Conservation (phyloP, 2,888 invertebrate genomes). For the Drosophila pseudotakahashii region DNA sequence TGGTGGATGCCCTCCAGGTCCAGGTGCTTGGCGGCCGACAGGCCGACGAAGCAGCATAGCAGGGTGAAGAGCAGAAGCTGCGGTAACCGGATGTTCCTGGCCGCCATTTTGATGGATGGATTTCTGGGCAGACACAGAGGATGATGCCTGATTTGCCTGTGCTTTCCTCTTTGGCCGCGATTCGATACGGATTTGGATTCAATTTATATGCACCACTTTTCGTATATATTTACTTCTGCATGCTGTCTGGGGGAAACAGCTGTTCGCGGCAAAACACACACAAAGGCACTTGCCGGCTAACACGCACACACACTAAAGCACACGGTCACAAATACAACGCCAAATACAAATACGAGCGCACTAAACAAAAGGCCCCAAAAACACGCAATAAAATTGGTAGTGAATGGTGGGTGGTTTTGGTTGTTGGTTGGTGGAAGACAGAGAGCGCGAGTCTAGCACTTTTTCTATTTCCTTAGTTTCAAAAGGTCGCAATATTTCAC, state of each 20-base stretch:
- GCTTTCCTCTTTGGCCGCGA: slow-evolving; percentile 6
- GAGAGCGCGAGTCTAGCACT: slow-evolving; percentile 48
- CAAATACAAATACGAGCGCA: slow-evolving; percentile 19
- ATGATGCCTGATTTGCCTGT: slow-evolving; percentile 13
- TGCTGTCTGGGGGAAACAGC: slow-evolving; percentile 65
- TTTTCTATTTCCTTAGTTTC: slow-evolving; percentile 40
- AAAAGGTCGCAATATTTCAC: slow-evolving; percentile 6
- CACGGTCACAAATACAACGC: slow-evolving; percentile 2
- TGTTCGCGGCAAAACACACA: slow-evolving; percentile 64
- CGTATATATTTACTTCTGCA: slow-evolving; percentile 51
- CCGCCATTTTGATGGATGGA: slow-evolving; percentile 45
- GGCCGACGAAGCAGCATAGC: slow-evolving; percentile 51
- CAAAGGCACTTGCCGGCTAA: slow-evolving; percentile 54
- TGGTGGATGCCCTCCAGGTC: slow-evolving; percentile 39
- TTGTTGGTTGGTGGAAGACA: neutral
- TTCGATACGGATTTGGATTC: neutral
- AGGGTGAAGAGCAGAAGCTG: slow-evolving; percentile 53
- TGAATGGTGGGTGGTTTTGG: slow-evolving; percentile 3
- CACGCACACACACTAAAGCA: slow-evolving; percentile 46
- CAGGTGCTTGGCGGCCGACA: slow-evolving; percentile 68
- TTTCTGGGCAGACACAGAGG: slow-evolving; percentile 4
- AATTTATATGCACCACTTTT: slow-evolving; percentile 5
- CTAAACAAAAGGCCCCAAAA: slow-evolving; percentile 48
- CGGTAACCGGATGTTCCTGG: slow-evolving; percentile 42
- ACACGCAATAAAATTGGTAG: slow-evolving; percentile 46